Evolutionary conservation across 2,888 invertebrate genomes (phyloP), one percentile per base, ranked within the genome.

Genomic region (Chelonus formosanus): DNA sequence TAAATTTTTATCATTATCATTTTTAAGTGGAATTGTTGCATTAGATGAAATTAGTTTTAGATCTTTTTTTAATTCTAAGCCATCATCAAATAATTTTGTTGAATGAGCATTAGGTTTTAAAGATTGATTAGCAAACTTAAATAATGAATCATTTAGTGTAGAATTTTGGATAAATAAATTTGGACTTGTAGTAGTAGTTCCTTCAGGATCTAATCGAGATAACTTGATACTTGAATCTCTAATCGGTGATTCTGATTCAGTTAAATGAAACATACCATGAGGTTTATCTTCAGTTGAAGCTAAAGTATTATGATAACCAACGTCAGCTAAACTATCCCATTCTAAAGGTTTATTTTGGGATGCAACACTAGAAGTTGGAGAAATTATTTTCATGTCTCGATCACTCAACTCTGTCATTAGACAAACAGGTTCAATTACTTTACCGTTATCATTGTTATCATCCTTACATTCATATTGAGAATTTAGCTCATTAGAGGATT

Each of bases 271-370:
- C 10, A 90, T 80, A 34, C 84, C 85, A 70, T 87, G 88, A 35
- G 86, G 85, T 10, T 87, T 87, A 76, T 86, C 86, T 55, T 80
- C 80, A 7, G 67, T 74, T 6, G 67, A 71, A 2, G 76, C 72
- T 7, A 71, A 53, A 71, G 88, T 86, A 73, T 90, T 89, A 40
- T 84, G 88, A 82, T 94, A 95, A 0, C 95, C 95, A 53, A 95
- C 92, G 85, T 95, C 95, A 0, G 92, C 95, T 34, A 94, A 89
- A 45, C 92, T 94, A 80, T 95, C 95, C 95, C 95, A 95, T 85
- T 95, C 95, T 3, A 95, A 84, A 70, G 91, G 91, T 60, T 90
- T 88, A 76, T 20, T 20, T 20, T 89, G 90, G 0, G 92, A 91
- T 59, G 91, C 89, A 0, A 91, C 84, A 77, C 92, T 91, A 70